Evolutionary conservation across 2,888 invertebrate species (phyloP).

Genomic region (Epinotia demarniana): DNA sequence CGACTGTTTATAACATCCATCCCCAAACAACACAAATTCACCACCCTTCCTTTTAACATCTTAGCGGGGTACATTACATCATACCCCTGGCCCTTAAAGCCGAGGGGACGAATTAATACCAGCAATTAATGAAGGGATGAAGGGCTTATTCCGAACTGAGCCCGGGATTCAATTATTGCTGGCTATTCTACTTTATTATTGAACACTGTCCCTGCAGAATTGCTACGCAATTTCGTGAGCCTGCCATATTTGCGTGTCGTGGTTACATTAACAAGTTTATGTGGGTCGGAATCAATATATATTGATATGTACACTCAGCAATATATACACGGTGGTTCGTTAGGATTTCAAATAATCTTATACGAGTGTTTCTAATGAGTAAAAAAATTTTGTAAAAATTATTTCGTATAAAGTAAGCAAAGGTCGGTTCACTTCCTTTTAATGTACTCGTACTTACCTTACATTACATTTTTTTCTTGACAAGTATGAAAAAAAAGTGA

Average conservation of each 20-base stretch:
- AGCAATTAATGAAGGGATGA: slow-evolving; percentile 76
- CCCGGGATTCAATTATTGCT: slow-evolving; percentile 76
- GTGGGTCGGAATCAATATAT: not conserved
- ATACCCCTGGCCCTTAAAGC: slow-evolving; percentile 11
- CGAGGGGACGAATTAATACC: slow-evolving; percentile 73
- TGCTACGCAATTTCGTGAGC: slow-evolving; percentile 6
- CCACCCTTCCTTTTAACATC: slow-evolving; percentile 1
- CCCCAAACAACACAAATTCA: not conserved
- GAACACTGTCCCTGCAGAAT: slow-evolving; percentile 17
- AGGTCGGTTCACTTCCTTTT: no score
- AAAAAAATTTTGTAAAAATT: no score
- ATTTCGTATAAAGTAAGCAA: no score
- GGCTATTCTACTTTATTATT: slow-evolving; percentile 50
- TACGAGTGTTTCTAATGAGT: no score
- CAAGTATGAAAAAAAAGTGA: no score
- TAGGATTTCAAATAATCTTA: no score
- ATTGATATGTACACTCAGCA: no score
- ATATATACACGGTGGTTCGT: no score
- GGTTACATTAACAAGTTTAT: not conserved
- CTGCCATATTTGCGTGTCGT: not conserved
- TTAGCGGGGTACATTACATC: slow-evolving; percentile 25
- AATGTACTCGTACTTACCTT: no score
- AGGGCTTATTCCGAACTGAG: slow-evolving; percentile 53
- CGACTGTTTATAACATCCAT: not conserved
- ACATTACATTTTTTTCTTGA: no score